A percentile compares a stretch with the other conserved stretches of the same genome.
Evolutionary conservation across 2,888 invertebrate species (phyloP).

Genomic region (Agriotes lineatus): DNA sequence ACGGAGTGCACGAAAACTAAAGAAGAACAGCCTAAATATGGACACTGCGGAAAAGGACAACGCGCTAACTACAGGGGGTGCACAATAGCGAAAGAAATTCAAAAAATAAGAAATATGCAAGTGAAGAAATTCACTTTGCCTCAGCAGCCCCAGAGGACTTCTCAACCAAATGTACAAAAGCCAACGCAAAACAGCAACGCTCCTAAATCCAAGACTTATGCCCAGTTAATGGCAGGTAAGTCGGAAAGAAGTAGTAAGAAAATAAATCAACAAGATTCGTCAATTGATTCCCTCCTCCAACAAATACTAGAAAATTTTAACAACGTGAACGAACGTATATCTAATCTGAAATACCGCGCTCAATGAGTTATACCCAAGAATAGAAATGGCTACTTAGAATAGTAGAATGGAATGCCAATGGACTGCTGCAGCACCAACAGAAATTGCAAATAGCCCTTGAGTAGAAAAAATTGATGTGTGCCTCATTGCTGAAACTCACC

Average conservation of each 20-base stretch:
- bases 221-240: slow-evolving; percentile 10
- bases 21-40: background rate
- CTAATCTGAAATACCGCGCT: slow-evolving; percentile 33
- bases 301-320: slow-evolving; percentile 36
- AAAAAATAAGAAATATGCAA: slow-evolving; percentile 21
- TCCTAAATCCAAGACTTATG: slow-evolving; percentile 20
- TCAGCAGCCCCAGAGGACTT: slow-evolving; percentile 28
- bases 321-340: slow-evolving; percentile 40
- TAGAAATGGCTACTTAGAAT: slow-evolving; percentile 40
- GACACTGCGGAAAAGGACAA: slow-evolving; percentile 26
- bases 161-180: slow-evolving; percentile 23
- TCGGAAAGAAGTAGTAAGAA: slow-evolving; percentile 4
- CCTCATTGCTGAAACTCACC: slow-evolving; percentile 45
- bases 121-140: slow-evolving; percentile 26
- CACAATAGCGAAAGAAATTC: slow-evolving; percentile 2
- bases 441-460: slow-evolving; percentile 44
- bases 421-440: too few species aligned
- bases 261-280: slow-evolving; percentile 24
- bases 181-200: slow-evolving; percentile 1
- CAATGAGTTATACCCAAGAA: slow-evolving; percentile 40
- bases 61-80: slow-evolving; percentile 30
- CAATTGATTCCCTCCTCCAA: slow-evolving; percentile 22
- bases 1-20: too few species aligned
- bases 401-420: too few species aligned
- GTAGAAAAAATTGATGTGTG: too few species aligned